phyloP scores from a whole-genome alignment of 2,888 invertebrate genomes.

The Julus scanicus region DNA sequence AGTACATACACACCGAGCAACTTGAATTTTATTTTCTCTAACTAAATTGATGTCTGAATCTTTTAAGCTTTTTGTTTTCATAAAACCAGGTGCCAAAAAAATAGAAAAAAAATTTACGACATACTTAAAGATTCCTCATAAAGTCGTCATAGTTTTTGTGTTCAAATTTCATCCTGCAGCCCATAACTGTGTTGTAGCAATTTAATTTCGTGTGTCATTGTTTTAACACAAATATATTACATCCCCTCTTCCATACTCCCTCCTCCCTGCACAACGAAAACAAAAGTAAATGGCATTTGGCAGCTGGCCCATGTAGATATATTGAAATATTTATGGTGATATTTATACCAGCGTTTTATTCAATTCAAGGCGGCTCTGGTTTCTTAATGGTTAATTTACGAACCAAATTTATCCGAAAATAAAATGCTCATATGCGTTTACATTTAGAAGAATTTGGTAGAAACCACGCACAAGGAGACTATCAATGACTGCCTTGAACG shows the following conservation, averaged over 20 bases:
- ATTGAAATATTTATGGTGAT: slow-evolving; percentile 53
- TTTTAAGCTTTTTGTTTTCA: slow-evolving; percentile 46
- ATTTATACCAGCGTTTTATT: slow-evolving; percentile 47
- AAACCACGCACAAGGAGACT: neutral
- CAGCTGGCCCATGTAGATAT: slow-evolving; percentile 53
- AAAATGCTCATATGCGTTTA: slow-evolving; percentile 2
- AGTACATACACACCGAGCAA: neutral
- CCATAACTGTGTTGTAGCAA: slow-evolving; percentile 47
- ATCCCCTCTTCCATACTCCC: neutral
- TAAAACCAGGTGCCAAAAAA: slow-evolving; percentile 37
- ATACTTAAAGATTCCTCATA: slow-evolving; percentile 55
- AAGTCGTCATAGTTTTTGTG: slow-evolving; percentile 54
- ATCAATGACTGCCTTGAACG: slow-evolving; percentile 8
- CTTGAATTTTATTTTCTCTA: slow-evolving; percentile 45
- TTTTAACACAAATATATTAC: slow-evolving; percentile 52
- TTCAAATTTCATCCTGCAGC: slow-evolving; percentile 44
- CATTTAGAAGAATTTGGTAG: slow-evolving; percentile 28
- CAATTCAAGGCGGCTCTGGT: slow-evolving; percentile 46
- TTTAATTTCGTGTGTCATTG: slow-evolving; percentile 53
- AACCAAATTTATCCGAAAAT: slow-evolving; percentile 35
- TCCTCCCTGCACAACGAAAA: neutral
- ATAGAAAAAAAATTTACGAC: slow-evolving; percentile 52
- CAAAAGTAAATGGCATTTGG: slow-evolving; percentile 49
- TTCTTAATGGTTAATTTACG: slow-evolving; percentile 49
- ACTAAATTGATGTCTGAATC: slow-evolving; percentile 46